A percentile compares a stretch with the other conserved stretches of the same genome.
Evolutionary conservation across 2,888 invertebrate genomes (phyloP).

Genomic region (Heteropelma amictum): DNA sequence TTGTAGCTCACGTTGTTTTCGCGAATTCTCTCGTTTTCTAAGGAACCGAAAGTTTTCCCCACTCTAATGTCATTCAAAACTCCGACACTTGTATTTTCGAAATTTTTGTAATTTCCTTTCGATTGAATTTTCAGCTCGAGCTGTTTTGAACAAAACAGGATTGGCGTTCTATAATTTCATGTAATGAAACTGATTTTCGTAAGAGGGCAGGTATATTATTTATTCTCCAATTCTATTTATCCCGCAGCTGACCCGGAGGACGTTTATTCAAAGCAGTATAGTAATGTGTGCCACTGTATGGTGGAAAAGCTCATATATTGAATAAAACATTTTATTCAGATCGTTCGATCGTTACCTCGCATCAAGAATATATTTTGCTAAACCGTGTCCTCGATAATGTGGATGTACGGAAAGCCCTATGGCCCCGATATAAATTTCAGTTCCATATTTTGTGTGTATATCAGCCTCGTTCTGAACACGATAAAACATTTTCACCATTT

Average conservation of each 20-base stretch:
- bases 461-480: constrained; percentile 4
- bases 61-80: too few relatives aligned
- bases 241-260: not conserved
- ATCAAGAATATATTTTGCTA: constrained; percentile 27
- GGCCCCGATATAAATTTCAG: constrained; percentile 15
- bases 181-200: too few relatives aligned
- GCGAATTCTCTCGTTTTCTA: not conserved
- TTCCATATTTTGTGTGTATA: constrained; percentile 11
- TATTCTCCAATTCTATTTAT: not conserved
- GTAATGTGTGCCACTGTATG: too few relatives aligned
- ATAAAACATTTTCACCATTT: constrained; percentile 6
- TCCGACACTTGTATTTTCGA: too few relatives aligned
- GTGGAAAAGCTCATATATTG: not conserved
- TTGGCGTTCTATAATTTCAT: too few relatives aligned
- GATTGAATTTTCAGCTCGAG: too few relatives aligned
- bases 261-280: not conserved
- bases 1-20: too few relatives aligned
- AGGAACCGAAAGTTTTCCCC: too few relatives aligned
- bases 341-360: constrained; percentile 17
- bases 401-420: constrained; percentile 18
- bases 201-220: too few relatives aligned
- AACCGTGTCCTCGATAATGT: constrained; percentile 19
- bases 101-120: too few relatives aligned
- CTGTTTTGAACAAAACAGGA: too few relatives aligned
- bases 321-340: not conserved